Evolutionary conservation across 2,797 vertebrate genomes (phyloP), one percentile per base, ranked within the genome.

Genomic region (Hippoglossus hippoglossus): DNA sequence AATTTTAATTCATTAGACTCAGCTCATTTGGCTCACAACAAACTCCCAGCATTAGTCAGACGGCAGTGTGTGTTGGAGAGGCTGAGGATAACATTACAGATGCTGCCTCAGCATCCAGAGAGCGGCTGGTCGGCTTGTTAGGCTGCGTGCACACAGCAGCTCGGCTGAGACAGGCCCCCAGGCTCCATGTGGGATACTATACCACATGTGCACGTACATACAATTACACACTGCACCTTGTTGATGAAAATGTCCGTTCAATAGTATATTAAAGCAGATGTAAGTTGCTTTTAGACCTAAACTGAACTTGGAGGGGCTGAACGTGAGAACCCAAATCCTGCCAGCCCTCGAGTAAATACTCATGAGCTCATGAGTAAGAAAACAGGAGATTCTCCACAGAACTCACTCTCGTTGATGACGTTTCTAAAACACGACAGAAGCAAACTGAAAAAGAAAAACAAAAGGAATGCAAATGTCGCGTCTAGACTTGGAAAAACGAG

Each of bases 1-100:
- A 80, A 67, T 2, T 90, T 81, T 67, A 84, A 74, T 80, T 85
- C 56, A 78, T 81, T 81, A 80, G 74, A 80, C 76, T 88, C 81
- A 81, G 80, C 80, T 86, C 70, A 73, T 74, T 81, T 61, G 66
- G 55, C 71, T 74, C 71, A 18, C 54, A 75, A 81, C 70, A 68
- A 81, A 79, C 65, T 57, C 36, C 49, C 62, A 52, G 44, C 74
- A 63, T 78, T 70, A 78, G 61, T 74, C 64, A 73, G 75, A 79
- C 71, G 62, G 77, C 16, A 1, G 12, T 63, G 55, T 75, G 75
- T 68, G 79, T 73, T n/a, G 50, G 39, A 19, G 63, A 10, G 24
- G 67, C 69, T 53, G 28, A 78, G 65, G 78, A 58, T 67, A 81
- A 74, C 69, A 65, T 4, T 0, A 6, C 0, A 70, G 55, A 36